Conservation (phyloP, 2,888 invertebrate genomes). For the Clistopyga incitator region DNA sequence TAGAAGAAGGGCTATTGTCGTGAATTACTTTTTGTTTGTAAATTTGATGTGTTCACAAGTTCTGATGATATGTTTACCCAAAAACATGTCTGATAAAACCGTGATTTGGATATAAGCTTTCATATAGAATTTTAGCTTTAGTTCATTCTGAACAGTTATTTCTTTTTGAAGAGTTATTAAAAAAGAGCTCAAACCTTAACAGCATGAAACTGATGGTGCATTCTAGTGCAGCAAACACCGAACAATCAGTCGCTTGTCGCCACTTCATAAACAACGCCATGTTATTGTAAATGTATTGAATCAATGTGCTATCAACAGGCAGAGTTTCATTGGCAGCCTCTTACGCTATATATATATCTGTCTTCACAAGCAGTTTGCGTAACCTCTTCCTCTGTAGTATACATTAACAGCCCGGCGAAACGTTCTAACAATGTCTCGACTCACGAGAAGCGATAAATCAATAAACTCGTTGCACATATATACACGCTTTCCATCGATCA, state of each 20-base stretch:
- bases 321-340: constrained; percentile 74
- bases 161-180: neutral
- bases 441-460: constrained; percentile 44
- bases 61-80: neutral
- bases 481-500: constrained; percentile 34
- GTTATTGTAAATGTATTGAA: constrained; percentile 78
- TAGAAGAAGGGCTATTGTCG: neutral
- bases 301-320: constrained; percentile 72
- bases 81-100: neutral
- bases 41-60: neutral
- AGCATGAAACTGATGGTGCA: neutral
- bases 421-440: constrained; percentile 41
- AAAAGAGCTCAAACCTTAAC: neutral
- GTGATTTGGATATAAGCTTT: neutral
- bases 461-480: constrained; percentile 33
- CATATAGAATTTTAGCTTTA: neutral
- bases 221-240: constrained; percentile 13
- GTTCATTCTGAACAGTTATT: neutral
- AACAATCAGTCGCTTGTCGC: constrained; percentile 75
- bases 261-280: constrained; percentile 75
- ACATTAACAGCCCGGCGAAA: constrained; percentile 31
- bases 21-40: neutral
- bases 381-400: constrained; percentile 11
- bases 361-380: constrained; percentile 25
- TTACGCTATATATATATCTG: constrained; percentile 20